These are phyloP conservation scores for Pteropus rufus DNA, from an alignment of 2,797 vertebrate genomes.

Conservation along the genomic window DNA sequence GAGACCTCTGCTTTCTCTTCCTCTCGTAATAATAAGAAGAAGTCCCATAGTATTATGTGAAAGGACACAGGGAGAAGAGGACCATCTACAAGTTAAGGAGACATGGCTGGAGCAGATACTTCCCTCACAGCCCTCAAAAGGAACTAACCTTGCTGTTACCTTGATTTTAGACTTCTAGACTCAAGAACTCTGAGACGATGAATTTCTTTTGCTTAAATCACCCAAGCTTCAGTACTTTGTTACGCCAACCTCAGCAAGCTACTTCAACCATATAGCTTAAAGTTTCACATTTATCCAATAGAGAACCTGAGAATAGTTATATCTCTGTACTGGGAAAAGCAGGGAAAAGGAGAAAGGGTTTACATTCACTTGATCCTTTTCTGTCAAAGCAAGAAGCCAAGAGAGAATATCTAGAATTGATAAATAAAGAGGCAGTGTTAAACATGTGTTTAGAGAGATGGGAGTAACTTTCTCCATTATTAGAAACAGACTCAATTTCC, in stretches of 20 bases:
- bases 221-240: background rate
- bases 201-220: background rate
- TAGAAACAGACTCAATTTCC: slow-evolving; percentile 36
- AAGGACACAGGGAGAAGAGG: background rate
- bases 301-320: background rate
- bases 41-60: background rate
- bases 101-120: rapidly evolving
- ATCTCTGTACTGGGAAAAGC: background rate
- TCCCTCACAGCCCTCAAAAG: background rate
- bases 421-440: background rate
- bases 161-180: background rate
- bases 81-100: background rate
- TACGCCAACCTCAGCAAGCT: rapidly evolving
- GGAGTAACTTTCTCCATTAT: background rate
- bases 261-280: background rate
- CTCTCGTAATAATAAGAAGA: background rate
- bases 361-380: background rate
- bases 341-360: background rate
- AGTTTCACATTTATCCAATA: background rate
- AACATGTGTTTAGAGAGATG: background rate
- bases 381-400: background rate
- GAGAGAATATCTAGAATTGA: background rate
- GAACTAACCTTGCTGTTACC: background rate
- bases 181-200: background rate
- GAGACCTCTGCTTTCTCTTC: background rate